These are phyloP conservation scores for Stichopus chloronotus DNA, from an alignment of 35 echinoderm and acorn worm species.

Conservation along the genomic window DNA sequence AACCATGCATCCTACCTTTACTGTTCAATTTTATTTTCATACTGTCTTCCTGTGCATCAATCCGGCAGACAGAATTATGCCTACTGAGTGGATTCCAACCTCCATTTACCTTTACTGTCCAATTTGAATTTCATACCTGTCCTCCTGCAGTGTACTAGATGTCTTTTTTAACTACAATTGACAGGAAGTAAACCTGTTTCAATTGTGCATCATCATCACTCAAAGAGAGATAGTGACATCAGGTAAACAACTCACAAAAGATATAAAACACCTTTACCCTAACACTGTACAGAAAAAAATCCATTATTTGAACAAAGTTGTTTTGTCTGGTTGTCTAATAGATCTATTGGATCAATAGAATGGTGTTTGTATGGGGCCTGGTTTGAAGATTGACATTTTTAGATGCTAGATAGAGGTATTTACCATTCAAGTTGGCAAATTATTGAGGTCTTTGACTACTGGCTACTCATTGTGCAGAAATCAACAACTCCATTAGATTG, in stretches of 20 bases:
- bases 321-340: neutral
- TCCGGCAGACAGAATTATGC: too few species aligned
- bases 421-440: too few species aligned
- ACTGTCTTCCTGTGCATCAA: too few species aligned
- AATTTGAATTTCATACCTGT: neutral
- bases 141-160: neutral
- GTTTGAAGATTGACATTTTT: neutral
- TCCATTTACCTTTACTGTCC: neutral
- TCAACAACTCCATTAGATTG: too few species aligned
- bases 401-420: too few species aligned
- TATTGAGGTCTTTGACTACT: too few species aligned
- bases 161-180: neutral
- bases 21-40: too few species aligned
- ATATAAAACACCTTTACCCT: neutral
- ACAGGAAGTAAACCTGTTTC: neutral
- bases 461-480: too few species aligned
- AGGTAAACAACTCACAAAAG: conserved; percentile 36
- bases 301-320: conserved; percentile 29
- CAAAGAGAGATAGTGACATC: neutral
- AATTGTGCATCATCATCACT: neutral
- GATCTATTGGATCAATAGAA: neutral
- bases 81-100: too few species aligned
- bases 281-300: neutral
- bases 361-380: neutral
- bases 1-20: too few species aligned